Percentiles rank a stretch among this genome's conserved stretches.
Conservation (phyloP, 92 coral and sea anemone species). For the Hydrozoanthus gracilis region DNA sequence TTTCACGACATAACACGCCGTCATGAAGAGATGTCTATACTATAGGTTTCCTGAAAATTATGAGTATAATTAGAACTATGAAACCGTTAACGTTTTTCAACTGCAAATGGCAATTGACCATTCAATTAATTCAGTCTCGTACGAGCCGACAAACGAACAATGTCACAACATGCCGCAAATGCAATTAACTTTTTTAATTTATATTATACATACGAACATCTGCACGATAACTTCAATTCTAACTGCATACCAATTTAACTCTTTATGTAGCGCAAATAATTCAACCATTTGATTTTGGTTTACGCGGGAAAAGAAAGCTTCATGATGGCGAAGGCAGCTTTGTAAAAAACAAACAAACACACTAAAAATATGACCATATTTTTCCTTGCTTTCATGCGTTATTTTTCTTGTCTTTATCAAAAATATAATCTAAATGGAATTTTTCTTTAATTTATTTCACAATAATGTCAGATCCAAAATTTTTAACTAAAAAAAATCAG, state of each 20-base stretch:
- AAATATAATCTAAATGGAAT: conserved; percentile 11
- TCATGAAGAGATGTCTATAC: conserved; percentile 7
- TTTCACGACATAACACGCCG: conserved; percentile 7
- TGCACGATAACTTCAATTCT: background rate
- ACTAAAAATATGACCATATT: background rate
- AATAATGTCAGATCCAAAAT: conserved; percentile 21
- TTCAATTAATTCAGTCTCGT: background rate
- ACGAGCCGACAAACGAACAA: conserved; percentile 1
- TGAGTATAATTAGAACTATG: too few relatives aligned
- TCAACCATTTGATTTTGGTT: conserved; percentile 5
- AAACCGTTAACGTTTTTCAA: too few relatives aligned
- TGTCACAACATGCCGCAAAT: background rate
- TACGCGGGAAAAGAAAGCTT: conserved; percentile 14
- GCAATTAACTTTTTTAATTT: background rate
- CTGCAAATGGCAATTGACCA: background rate
- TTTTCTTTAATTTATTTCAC: conserved; percentile 4
- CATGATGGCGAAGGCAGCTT: background rate
- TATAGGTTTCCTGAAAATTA: too few relatives aligned
- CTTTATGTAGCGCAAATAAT: background rate
- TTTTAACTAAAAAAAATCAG: conserved; percentile 40
- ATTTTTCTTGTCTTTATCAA: conserved; percentile 12
- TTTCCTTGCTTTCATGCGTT: background rate
- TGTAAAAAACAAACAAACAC: conserved; percentile 18
- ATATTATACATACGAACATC: background rate
- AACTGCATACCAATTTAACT: conserved; percentile 1